phyloP scores from a whole-genome alignment of 2,888 invertebrate genomes.

The Apamea anceps region DNA sequence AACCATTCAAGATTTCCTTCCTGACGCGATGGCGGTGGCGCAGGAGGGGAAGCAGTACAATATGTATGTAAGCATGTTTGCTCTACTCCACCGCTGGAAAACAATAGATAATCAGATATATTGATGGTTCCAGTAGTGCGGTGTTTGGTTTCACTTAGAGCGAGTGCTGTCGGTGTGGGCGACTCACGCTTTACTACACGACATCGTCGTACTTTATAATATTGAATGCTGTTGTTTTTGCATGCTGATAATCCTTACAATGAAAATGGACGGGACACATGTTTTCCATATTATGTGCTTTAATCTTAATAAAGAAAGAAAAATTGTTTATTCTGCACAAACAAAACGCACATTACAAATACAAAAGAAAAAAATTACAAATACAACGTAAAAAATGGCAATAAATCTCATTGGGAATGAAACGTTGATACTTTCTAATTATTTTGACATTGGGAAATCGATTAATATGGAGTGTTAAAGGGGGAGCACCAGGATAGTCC shows the following conservation, averaged over 20 bases:
- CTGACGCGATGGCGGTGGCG: not conserved
- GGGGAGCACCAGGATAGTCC: too few species aligned
- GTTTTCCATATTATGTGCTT: not conserved
- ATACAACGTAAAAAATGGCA: too few species aligned
- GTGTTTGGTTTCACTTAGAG: conserved; percentile 27
- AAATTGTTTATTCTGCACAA: too few species aligned
- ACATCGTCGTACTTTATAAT: not conserved
- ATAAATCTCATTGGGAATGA: not conserved
- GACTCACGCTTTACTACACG: not conserved
- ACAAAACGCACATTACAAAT: too few species aligned
- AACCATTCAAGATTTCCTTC: not conserved
- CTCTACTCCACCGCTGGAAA: conserved; percentile 11
- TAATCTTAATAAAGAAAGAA: not conserved
- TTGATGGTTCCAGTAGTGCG: conserved; percentile 12
- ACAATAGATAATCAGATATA: conserved; percentile 24
- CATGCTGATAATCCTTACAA: not conserved
- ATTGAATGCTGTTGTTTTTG: not conserved
- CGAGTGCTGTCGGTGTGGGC: not conserved
- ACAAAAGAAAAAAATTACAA: too few species aligned
- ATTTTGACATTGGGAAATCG: not conserved
- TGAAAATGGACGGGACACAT: not conserved
- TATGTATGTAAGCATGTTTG: not conserved
- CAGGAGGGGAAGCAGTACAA: not conserved
- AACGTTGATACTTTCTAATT: not conserved
- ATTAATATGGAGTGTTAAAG: not conserved